Percentiles rank a stretch among this genome's conserved stretches.
Conservation (phyloP, 2,888 invertebrate species). For the Hipparchia semele region DNA sequence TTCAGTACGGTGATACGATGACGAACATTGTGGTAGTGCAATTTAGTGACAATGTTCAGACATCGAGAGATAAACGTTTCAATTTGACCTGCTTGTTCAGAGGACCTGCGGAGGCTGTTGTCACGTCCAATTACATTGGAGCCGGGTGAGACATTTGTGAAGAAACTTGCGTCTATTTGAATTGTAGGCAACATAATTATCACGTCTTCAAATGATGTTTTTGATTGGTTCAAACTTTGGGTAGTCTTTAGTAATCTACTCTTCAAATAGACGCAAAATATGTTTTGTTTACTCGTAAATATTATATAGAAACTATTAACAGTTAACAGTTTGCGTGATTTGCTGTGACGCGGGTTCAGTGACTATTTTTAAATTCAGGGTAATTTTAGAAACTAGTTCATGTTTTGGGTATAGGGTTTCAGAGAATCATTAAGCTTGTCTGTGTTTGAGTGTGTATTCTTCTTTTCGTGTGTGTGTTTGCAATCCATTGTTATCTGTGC, state of each 20-base stretch:
- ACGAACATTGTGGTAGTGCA: slow-evolving; percentile 97
- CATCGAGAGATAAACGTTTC: slow-evolving; percentile 94
- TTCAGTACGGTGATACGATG: slow-evolving; percentile 94
- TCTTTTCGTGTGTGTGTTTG: slow-evolving; percentile 34
- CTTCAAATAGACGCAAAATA: slow-evolving; percentile 46
- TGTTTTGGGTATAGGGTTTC: slow-evolving; percentile 34
- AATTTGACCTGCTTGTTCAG: slow-evolving; percentile 96
- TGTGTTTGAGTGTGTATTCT: slow-evolving; percentile 20
- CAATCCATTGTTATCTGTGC: slow-evolving; percentile 28
- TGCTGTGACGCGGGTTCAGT: slow-evolving; percentile 39
- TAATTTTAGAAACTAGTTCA: slow-evolving; percentile 24
- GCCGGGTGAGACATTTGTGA: slow-evolving; percentile 87
- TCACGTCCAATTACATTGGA: slow-evolving; percentile 96
- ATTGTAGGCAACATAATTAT: slow-evolving; percentile 31
- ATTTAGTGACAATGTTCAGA: slow-evolving; percentile 96
- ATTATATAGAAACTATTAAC: slow-evolving; percentile 46
- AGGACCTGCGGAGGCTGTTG: slow-evolving; percentile 96
- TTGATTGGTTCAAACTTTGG: too few species aligned
- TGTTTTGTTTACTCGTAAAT: slow-evolving; percentile 30
- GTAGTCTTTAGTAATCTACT: slow-evolving; percentile 18
- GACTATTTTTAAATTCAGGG: slow-evolving; percentile 25
- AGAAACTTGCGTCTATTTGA: slow-evolving; percentile 46
- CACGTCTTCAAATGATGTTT: too few species aligned
- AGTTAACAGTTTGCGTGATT: slow-evolving; percentile 53
- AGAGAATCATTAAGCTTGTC: slow-evolving; percentile 16